These are phyloP conservation scores for Austrofundulus limnaeus DNA, from an alignment of 2,113 vertebrate species.

Conservation along the genomic window DNA sequence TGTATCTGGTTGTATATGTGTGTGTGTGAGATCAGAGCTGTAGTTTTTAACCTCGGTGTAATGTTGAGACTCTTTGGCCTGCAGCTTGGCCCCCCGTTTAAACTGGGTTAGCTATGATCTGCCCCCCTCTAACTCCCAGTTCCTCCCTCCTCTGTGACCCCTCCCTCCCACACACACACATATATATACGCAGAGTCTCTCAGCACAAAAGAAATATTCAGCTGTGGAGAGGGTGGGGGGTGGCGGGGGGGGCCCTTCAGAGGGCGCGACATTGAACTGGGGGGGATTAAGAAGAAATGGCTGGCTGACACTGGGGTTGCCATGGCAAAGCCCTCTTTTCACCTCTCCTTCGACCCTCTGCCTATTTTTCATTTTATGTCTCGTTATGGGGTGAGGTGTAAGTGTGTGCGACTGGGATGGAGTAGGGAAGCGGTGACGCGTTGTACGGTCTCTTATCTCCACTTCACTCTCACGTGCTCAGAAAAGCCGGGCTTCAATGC, in stretches of 20 bases:
- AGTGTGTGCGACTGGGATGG: slow-evolving; percentile 42
- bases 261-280: slow-evolving; percentile 77
- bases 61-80: slow-evolving; percentile 74
- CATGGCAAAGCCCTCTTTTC: slow-evolving; percentile 76
- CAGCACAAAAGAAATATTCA: slow-evolving; percentile 80
- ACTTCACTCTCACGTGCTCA: slow-evolving; percentile 11
- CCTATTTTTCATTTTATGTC: slow-evolving; percentile 71
- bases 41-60: slow-evolving; percentile 61
- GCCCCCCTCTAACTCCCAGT: slow-evolving; percentile 49
- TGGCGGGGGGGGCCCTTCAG: slow-evolving; percentile 72
- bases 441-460: slow-evolving; percentile 60
- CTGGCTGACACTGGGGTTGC: slow-evolving; percentile 75
- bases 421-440: slow-evolving; percentile 49
- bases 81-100: slow-evolving; percentile 74
- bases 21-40: slow-evolving; percentile 46
- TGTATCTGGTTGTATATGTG: slow-evolving; percentile 6
- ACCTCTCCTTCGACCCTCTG: slow-evolving; percentile 57
- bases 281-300: slow-evolving; percentile 78
- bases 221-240: slow-evolving; percentile 72
- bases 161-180: slow-evolving; percentile 23
- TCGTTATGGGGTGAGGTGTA: slow-evolving; percentile 60
- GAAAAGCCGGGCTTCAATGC: slow-evolving; percentile 2
- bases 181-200: slow-evolving; percentile 26
- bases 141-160: slow-evolving; percentile 27
- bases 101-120: slow-evolving; percentile 76